Conservation (phyloP, 2,113 vertebrate species). For the Pagrus major region DNA sequence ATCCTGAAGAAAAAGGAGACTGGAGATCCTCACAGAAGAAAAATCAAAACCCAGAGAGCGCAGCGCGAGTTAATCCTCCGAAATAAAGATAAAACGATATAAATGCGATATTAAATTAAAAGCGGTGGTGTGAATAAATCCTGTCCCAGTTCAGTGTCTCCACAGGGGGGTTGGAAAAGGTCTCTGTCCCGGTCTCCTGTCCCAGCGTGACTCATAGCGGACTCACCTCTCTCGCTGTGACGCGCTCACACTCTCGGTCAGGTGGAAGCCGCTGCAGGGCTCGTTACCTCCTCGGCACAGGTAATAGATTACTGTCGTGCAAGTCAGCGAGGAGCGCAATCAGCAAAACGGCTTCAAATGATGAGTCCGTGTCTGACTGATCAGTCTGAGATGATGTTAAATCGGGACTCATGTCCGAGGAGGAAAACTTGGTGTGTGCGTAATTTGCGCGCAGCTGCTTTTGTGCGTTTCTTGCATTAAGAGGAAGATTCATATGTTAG, state of each 20-base stretch:
- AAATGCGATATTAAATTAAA: neutral
- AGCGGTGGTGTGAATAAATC: neutral
- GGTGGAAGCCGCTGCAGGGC: neutral
- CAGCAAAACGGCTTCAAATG: too few relatives aligned
- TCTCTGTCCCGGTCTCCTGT: neutral
- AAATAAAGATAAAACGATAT: neutral
- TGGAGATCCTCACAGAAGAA: neutral
- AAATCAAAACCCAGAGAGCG: too few relatives aligned
- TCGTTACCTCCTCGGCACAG: slow-evolving; percentile 1
- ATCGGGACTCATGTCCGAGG: neutral
- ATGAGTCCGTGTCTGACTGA: neutral
- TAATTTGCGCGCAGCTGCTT: too few relatives aligned
- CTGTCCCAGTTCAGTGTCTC: neutral
- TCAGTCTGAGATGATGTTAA: neutral
- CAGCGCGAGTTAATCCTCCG: neutral
- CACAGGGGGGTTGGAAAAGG: neutral
- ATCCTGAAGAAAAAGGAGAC: too few relatives aligned
- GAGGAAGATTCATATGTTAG: too few relatives aligned
- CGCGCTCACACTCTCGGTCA: slow-evolving; percentile 10
- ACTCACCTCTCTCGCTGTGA: slow-evolving; percentile 25
- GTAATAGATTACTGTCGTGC: slow-evolving; percentile 42
- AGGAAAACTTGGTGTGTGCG: too few relatives aligned
- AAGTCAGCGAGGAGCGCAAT: neutral
- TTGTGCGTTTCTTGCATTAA: too few relatives aligned
- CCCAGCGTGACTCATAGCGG: neutral